phyloP scores from a whole-genome alignment of 2,888 invertebrate species.

The Hypercompe scribonia region DNA sequence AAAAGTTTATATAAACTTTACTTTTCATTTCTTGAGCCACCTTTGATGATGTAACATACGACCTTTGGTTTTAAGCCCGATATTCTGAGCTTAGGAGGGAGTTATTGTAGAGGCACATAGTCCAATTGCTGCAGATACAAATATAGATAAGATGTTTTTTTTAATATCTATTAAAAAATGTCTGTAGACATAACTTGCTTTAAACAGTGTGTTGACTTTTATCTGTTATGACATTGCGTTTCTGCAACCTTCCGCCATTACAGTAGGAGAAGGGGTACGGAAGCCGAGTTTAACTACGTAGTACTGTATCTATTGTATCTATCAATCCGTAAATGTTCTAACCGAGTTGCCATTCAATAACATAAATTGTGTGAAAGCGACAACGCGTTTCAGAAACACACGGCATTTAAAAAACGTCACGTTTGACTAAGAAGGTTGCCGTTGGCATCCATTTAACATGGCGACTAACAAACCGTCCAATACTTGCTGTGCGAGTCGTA shows the following conservation, averaged over 20 bases:
- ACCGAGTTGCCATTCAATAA: no score
- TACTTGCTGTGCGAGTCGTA: conserved; percentile 27
- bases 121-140: not conserved
- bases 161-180: not conserved
- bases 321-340: no score
- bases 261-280: no score
- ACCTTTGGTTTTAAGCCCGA: not conserved
- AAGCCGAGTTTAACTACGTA: no score
- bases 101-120: not conserved
- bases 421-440: not conserved
- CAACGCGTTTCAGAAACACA: not conserved
- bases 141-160: not conserved
- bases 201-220: no score
- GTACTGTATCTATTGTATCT: no score
- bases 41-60: not conserved
- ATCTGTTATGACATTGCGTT: no score
- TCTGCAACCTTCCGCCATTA: no score
- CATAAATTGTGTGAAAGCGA: not conserved
- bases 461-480: conserved; percentile 23
- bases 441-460: not conserved
- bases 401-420: not conserved
- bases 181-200: no score
- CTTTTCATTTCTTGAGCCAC: not conserved
- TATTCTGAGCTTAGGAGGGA: not conserved
- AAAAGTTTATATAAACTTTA: not conserved